Base-by-base conservation (phyloP, 1,140 invertebrate genomes). In the Drosophila subpulchrella region DNA sequence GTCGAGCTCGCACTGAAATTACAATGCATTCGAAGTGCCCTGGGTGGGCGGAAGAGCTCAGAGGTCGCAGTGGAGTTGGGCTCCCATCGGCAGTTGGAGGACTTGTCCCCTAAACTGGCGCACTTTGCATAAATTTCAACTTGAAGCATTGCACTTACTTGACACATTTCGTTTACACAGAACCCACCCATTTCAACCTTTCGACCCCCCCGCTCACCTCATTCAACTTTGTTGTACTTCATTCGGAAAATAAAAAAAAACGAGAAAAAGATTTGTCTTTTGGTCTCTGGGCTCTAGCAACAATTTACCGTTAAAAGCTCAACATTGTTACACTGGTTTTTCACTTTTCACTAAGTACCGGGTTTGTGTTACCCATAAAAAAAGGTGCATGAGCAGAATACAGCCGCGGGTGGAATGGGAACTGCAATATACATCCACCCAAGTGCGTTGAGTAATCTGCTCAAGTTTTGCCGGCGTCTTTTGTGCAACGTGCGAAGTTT, bases 241-340 rank as follows among this genome's bases (percentile, higher is more conserved):
- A 88, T 86, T 83, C 79, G 75, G 48, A 60, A 81, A 71, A 67
- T 46, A 13, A 32, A 5, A 12, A 38, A 39, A 39, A 13, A 36
- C 34, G 11, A 36, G 41, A 42, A 20, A 62, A 78, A 63, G 57
- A 88, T 88, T 86, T 88, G 83, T 86, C 83, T 86, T 59, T 77
- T 58, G 55, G 55, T 60, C 65, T 41, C 56, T 36, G 50, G 48
- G 48, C 72, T 88, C 72, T 74, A 34, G 75, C 84, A 86, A 86
- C 83, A 86, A 86, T 86, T 86, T 86, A 88, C 72, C 75, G 83
- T 79, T 82, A 86, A 86, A 75, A 86, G 83, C 83, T 80, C 79
- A 86, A 86, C 83, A 86, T 82, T 86, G 83, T 86, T 67, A 86
- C 83, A 88, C 83, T 88, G 83, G 83, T 88, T 86, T 88, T 83